These are phyloP conservation scores for Cricetomys ansorgei DNA, from an alignment of 2,113 vertebrate species.

Conservation along the genomic window DNA sequence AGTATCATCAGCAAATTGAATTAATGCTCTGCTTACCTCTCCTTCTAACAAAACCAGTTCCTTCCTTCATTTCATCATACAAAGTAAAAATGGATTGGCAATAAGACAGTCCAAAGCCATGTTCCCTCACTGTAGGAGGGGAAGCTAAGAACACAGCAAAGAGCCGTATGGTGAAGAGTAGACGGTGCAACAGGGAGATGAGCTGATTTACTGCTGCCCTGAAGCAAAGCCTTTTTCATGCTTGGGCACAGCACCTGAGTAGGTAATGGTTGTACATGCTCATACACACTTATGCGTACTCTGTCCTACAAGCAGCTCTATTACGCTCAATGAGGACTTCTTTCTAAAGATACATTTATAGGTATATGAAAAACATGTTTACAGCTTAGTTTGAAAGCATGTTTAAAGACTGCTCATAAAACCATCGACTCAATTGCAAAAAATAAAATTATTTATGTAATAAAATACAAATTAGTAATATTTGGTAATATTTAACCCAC, in stretches of 20 bases:
- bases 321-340: not conserved
- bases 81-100: conserved; percentile 80
- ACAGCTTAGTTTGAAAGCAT: conserved; percentile 10
- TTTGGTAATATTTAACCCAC: not conserved
- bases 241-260: conserved; percentile 26
- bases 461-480: not conserved
- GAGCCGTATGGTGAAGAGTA: conserved; percentile 47
- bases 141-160: conserved; percentile 71
- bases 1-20: conserved; percentile 82
- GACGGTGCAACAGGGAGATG: not conserved
- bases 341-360: conserved; percentile 28
- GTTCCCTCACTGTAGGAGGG: conserved; percentile 68
- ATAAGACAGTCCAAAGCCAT: conserved; percentile 76
- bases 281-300: not conserved
- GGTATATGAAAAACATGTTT: not conserved
- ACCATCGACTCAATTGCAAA: not conserved
- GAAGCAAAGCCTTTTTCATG: conserved; percentile 65
- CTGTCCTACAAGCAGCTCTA: not conserved
- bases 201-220: conserved; percentile 55
- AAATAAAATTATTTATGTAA: not conserved
- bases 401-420: conserved; percentile 20
- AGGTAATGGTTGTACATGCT: not conserved
- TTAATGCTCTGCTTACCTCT: conserved; percentile 78
- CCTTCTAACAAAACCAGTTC: conserved; percentile 82
- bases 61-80: conserved; percentile 81